Conservation (phyloP, 1,140 invertebrate species). For the Melitaea cinxia region DNA sequence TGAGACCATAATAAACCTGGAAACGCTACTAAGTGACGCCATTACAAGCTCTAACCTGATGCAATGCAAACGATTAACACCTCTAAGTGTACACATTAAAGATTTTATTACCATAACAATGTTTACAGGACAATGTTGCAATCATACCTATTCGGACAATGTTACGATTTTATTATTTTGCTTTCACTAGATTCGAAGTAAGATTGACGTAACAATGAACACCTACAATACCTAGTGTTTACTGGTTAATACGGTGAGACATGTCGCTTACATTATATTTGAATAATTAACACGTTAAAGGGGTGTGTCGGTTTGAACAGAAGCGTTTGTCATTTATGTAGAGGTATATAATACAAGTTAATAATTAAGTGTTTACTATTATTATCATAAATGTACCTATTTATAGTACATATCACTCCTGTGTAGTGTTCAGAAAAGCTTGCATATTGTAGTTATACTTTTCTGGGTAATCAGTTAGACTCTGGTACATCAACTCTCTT, state of each 20-base stretch:
- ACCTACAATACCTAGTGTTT: conserved; percentile 14
- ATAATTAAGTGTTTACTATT: too few species aligned
- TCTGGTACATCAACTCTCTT: too few species aligned
- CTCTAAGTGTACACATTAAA: background rate
- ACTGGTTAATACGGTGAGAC: conserved; percentile 1
- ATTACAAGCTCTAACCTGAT: conserved; percentile 9
- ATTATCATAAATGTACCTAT: too few species aligned
- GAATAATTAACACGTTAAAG: background rate
- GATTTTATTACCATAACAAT: background rate
- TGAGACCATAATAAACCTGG: conserved; percentile 38
- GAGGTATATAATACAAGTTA: too few species aligned
- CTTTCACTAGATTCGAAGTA: conserved; percentile 37
- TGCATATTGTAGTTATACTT: too few species aligned
- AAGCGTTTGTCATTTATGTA: too few species aligned
- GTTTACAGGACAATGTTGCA: conserved; percentile 30
- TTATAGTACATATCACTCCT: too few species aligned
- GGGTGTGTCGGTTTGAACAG: too few species aligned
- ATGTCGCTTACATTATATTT: background rate
- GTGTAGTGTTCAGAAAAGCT: too few species aligned
- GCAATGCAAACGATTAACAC: conserved; percentile 11
- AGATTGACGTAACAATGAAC: conserved; percentile 41
- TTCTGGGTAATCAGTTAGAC: too few species aligned
- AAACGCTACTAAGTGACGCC: conserved; percentile 35
- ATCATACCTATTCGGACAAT: conserved; percentile 34
- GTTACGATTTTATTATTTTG: conserved; percentile 41